Evolutionary conservation across 2,113 vertebrate species (phyloP), one percentile per base, ranked within the genome.

Genomic region (Hippocampus mohnikei): DNA sequence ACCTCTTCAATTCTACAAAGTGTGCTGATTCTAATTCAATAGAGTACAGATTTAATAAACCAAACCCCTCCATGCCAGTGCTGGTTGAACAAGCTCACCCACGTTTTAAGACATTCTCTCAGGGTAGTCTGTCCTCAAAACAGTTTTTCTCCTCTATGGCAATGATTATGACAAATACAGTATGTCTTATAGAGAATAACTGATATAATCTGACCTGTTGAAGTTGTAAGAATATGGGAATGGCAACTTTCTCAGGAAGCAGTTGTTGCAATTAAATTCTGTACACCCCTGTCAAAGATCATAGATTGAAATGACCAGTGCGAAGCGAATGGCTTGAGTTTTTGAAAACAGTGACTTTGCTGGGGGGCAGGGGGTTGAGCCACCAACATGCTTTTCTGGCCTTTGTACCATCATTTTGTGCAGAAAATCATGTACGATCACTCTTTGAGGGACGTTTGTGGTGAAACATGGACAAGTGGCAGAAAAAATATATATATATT

Each of bases 1-100:
- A 88, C 84, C 91, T 89, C 87, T 88, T 91, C 89, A 90, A 88
- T 90, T 88, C 85, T 92, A 85, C 82, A 82, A 88, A 90, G 85
- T 83, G 88, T 92, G 89, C 91, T 89, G 87, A 89, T 88, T 91
- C 89, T 91, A 91, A 89, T 90, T 87, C 91, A 88, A 91, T 88
- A 93, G 84, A 92, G 89, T 92, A 92, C 89, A 92, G 90, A 91
- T 91, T 91, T 92, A 92, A 92, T 91, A 87, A 90, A 92, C 85
- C 88, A 90, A 92, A 90, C 91, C 87, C 88, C 85, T 86, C 87
- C 69, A 81, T 89, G 88, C 89, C 89, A 90, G 89, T 87, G 83
- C 78, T 88, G 75, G 80, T 91, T 88, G 91, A 90, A 88, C 87
- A 88, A 87, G 91, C 91, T 92, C 84, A 88, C 89, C 91, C 92